These are phyloP conservation scores for Hyla sarda DNA, from an alignment of 2,113 vertebrate species.

Conservation along the genomic window DNA sequence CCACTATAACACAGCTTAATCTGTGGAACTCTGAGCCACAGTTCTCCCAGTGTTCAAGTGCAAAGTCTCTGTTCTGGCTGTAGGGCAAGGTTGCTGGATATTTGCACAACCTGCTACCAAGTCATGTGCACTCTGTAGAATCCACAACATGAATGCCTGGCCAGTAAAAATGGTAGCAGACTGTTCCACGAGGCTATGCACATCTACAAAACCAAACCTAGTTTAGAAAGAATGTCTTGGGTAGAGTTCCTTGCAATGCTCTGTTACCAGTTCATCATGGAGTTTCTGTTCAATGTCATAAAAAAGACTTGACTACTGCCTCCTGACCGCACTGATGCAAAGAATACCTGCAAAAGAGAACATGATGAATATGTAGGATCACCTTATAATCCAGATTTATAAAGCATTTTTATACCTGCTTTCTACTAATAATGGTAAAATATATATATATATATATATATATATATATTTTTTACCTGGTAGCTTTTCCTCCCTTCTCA, in stretches of 20 bases:
- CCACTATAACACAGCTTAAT: constrained; percentile 78
- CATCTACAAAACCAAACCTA: constrained; percentile 75
- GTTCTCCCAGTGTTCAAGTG: constrained; percentile 69
- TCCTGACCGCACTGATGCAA: constrained; percentile 96
- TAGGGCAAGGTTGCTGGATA: constrained; percentile 64
- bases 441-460: no score
- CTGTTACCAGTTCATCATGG: constrained; percentile 99
- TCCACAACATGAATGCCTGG: constrained; percentile 63
- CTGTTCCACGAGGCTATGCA: constrained; percentile 69
- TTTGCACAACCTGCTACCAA: constrained; percentile 63
- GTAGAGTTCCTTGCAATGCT: constrained; percentile 74
- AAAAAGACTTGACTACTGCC: constrained; percentile 99
- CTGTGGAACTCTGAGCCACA: constrained; percentile 70
- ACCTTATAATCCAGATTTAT: no score
- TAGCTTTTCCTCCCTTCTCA: no score
- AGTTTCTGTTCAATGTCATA: constrained; percentile 99
- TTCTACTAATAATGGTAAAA: no score
- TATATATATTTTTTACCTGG: no score
- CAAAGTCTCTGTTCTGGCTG: constrained; percentile 70
- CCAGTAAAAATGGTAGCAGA: constrained; percentile 65
- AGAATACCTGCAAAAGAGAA: constrained; percentile 89
- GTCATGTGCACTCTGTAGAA: constrained; percentile 66
- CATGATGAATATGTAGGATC: neutral
- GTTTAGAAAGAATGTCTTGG: constrained; percentile 79
- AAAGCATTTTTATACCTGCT: no score